Conservation (phyloP, 2,797 vertebrate genomes). For the Sebastes hubbsi region DNA sequence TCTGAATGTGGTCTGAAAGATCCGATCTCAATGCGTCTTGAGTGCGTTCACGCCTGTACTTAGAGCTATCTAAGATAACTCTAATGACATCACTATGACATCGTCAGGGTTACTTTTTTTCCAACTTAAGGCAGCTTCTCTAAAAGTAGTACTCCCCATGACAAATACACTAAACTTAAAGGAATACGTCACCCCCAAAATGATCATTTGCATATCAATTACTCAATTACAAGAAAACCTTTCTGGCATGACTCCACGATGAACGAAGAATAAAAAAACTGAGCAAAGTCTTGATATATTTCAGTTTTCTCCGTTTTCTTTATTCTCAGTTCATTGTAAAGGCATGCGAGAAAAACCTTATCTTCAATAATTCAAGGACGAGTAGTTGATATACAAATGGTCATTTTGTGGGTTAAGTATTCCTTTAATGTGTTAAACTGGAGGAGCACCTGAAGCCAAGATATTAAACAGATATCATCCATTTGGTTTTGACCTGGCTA, state of each 20-base stretch:
- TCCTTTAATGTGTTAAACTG: neutral
- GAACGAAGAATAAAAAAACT: neutral
- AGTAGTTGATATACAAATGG: neutral
- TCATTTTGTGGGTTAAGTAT: neutral
- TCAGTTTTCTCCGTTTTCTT: neutral
- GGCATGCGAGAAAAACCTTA: neutral
- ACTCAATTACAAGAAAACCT: neutral
- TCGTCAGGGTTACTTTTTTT: too few relatives aligned
- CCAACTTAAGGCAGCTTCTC: too few relatives aligned
- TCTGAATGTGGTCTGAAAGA: too few relatives aligned
- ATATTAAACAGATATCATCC: neutral
- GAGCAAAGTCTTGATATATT: neutral
- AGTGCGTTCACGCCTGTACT: too few relatives aligned
- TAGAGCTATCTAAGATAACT: too few relatives aligned
- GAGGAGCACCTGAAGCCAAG: neutral
- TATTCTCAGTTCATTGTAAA: neutral
- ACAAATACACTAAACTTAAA: neutral
- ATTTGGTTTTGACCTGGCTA: neutral
- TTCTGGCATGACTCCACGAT: neutral
- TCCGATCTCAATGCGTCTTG: too few relatives aligned
- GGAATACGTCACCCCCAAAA: neutral
- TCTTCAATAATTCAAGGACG: too few relatives aligned
- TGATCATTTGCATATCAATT: neutral
- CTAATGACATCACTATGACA: too few relatives aligned
- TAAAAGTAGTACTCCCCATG: too few relatives aligned